Base-by-base conservation (phyloP, 2,888 invertebrate genomes). In the Euspilapteryx auroguttella region DNA sequence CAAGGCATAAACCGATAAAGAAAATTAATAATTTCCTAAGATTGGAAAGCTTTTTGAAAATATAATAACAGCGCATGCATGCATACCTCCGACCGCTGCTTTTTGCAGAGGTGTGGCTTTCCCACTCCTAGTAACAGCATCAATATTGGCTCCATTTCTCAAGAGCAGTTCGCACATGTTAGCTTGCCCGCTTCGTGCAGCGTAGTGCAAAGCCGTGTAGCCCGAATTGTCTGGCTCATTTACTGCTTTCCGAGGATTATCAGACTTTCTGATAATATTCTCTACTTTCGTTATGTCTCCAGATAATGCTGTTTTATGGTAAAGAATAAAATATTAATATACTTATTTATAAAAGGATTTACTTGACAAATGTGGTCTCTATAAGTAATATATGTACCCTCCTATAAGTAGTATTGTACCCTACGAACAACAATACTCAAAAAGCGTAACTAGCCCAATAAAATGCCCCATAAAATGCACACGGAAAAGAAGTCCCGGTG, bases 181-280 rank as follows among this genome's bases (percentile, higher is more conserved):
- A 9, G 78, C 47, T 49, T 89, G 81, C 7, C 92, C 93, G 66
- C 83, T 86, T 25, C 94, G 80, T 25, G 91, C 85, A 4, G 94
- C 92, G 76, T 94, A 94, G 59, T 95, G 94, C 39, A 95, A 64
- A 6, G 94, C 88, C 12, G 89, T 89, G 50, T 94, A 95, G 21
- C 94, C 94, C 32, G 85, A 82, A 35, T 82, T 79, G 56, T 92
- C 92, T 28, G 71, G 68, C 9, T 58, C 52, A 61, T 89, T 82
- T 1, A 82, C 79, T 37, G 80, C 62, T 20, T 75, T 76, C 33
- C 80, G 82, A 36, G 47, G 40, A 44, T 61, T 53, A 25, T 34
- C 55, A 14, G 64, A 48, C 38, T 59, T 69, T 55, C 69, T 27
- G 47, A 63, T 59, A 33, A 92, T 71, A 25, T 55, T 55, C 32